Conservation (phyloP, 2,113 vertebrate species). For the Marcusenius ussheri region DNA sequence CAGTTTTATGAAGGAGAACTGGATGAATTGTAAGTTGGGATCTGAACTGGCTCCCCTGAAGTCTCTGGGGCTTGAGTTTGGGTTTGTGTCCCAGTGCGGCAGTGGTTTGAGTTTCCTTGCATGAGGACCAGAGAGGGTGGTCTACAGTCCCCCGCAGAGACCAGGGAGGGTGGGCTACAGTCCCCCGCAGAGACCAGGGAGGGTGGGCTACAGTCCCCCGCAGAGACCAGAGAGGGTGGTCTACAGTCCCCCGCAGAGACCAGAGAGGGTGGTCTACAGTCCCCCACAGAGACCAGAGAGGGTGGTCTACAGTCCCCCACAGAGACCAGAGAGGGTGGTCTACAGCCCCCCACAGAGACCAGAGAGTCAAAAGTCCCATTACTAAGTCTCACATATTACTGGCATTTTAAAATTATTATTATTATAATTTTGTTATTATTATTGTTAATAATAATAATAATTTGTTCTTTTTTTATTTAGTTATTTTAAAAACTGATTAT, state of each 20-base stretch:
- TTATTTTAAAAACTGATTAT: not conserved
- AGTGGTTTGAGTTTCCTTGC: not conserved
- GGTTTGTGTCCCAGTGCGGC: not conserved
- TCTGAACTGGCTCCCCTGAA: no score
- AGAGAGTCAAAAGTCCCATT: not conserved
- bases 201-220: no score
- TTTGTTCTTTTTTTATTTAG: not conserved
- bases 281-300: no score
- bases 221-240: no score
- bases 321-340: no score
- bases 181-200: no score
- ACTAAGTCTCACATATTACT: not conserved
- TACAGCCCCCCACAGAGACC: no score
- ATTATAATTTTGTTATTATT: no score
- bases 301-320: no score
- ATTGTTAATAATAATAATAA: not conserved
- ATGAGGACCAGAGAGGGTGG: not conserved
- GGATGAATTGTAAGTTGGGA: not conserved
- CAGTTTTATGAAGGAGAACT: not conserved
- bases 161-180: not conserved
- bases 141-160: not conserved
- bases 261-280: no score
- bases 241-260: no score
- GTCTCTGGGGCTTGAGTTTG: not conserved
- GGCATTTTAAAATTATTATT: not conserved